Percentiles rank a stretch among this genome's conserved stretches.
phyloP scores from a whole-genome alignment of 2,797 vertebrate species.

The Pantherophis vulpinus region DNA sequence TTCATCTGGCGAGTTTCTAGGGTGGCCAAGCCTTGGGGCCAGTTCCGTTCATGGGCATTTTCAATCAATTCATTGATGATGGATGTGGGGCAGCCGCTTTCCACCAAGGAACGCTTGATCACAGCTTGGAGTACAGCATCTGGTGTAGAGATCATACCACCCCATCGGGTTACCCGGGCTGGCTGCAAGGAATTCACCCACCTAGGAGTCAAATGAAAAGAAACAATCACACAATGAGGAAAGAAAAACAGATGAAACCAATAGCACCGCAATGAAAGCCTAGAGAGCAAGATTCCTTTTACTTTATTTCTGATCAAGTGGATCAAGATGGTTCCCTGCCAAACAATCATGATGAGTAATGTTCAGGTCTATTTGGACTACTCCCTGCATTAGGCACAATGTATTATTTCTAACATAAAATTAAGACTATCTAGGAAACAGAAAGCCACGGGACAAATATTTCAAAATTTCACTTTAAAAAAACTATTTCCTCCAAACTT shows the following conservation, averaged over 20 bases:
- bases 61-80: constrained; percentile 97
- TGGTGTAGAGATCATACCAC: constrained; percentile 97
- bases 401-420: not conserved
- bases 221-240: not conserved
- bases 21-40: constrained; percentile 96
- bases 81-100: constrained; percentile 95
- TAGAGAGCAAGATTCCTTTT: not conserved
- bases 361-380: not conserved
- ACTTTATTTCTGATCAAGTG: not conserved
- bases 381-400: not conserved
- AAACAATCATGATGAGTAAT: not conserved
- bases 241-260: rapidly evolving
- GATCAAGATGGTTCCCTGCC: not conserved
- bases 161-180: constrained; percentile 94
- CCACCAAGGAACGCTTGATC: constrained; percentile 95
- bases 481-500: not conserved
- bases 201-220: constrained; percentile 65
- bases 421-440: not conserved
- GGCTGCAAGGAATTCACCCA: constrained; percentile 98
- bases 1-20: constrained; percentile 98
- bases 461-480: not conserved
- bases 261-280: not conserved
- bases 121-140: constrained; percentile 96
- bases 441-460: not conserved
- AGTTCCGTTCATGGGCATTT: constrained; percentile 97